Conservation (phyloP, 2,113 vertebrate species). For the Strix aluco region DNA sequence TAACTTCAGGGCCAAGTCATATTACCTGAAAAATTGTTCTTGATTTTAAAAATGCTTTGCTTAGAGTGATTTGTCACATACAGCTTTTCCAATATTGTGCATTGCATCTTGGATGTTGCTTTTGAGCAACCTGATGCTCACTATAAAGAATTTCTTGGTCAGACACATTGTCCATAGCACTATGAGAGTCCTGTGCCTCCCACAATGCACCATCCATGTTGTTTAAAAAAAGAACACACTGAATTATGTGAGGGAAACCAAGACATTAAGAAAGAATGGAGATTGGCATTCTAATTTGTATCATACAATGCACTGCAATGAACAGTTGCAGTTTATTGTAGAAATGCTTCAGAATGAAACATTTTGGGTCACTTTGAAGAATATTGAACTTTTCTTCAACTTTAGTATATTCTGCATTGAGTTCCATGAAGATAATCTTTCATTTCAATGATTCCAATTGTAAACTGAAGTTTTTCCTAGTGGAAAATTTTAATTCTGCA, state of each 20-base stretch:
- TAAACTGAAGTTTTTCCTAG: not conserved
- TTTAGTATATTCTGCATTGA: not conserved
- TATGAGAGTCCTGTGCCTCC: not conserved
- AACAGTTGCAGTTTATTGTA: not conserved
- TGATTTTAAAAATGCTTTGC: not conserved
- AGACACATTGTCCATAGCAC: not conserved
- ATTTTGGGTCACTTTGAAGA: not conserved
- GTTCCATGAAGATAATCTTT: not conserved
- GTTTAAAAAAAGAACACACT: not conserved
- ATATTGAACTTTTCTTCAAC: not conserved
- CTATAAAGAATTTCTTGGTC: not conserved
- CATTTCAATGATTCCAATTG: not conserved
- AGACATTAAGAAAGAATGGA: not conserved
- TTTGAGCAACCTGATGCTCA: not conserved
- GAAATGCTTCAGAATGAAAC: not conserved
- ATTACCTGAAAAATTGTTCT: not conserved
- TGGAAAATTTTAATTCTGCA: not conserved
- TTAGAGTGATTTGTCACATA: not conserved
- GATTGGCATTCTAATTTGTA: not conserved
- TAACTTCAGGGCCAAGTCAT: not conserved
- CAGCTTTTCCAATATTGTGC: not conserved
- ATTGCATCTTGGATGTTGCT: not conserved
- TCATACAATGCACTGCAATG: not conserved
- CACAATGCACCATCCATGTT: not conserved
- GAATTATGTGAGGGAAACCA: not conserved